These are phyloP conservation scores for Poecilobothrus nobilitatus DNA, from an alignment of 2,888 invertebrate genomes.

Conservation along the genomic window DNA sequence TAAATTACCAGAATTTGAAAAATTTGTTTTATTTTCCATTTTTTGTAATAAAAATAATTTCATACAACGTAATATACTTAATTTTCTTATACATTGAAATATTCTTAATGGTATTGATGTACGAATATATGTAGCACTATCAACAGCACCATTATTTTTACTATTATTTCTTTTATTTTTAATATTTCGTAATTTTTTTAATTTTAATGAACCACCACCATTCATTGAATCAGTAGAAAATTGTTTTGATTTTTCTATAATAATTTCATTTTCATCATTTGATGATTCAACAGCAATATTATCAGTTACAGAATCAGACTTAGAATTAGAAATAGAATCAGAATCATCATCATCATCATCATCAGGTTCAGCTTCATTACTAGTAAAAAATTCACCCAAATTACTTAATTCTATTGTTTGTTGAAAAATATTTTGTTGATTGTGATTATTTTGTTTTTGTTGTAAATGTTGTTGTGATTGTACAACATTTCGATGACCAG, in stretches of 20 bases:
- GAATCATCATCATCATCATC: not conserved
- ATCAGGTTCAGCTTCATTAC: not conserved
- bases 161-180: not conserved
- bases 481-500: not conserved
- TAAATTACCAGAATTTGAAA: slow-evolving; percentile 21
- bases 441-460: not conserved
- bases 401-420: not conserved
- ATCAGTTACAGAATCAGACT: not conserved
- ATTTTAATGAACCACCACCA: not conserved
- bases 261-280: not conserved
- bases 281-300: not conserved
- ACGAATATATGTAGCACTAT: slow-evolving; percentile 35
- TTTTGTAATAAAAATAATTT: slow-evolving; percentile 51
- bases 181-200: not conserved
- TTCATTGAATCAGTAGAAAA: not conserved
- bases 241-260: not conserved
- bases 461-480: not conserved
- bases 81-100: slow-evolving; percentile 38
- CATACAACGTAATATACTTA: slow-evolving; percentile 48
- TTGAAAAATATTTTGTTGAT: slow-evolving; percentile 4
- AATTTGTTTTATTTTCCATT: slow-evolving; percentile 37
- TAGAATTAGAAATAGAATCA: too few relatives aligned
- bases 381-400: not conserved
- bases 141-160: not conserved
- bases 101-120: slow-evolving; percentile 40